A percentile compares a stretch with the other conserved stretches of the same genome.
Evolutionary conservation across 2,113 vertebrate genomes (phyloP).

Genomic region (Dinomys branickii): DNA sequence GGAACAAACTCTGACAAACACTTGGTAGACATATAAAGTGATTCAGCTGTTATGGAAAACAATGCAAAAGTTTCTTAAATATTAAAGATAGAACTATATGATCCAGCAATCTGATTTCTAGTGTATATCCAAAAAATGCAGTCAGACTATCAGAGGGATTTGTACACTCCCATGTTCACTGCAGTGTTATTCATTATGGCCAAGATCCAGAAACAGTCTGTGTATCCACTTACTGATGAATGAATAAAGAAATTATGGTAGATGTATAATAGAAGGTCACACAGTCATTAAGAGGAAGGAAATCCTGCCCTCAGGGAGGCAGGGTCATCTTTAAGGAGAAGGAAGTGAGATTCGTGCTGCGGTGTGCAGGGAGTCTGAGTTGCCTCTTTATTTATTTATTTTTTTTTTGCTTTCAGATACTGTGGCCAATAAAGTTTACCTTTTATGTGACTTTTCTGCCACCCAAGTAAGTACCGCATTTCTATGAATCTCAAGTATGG

Average conservation of each 20-base stretch:
- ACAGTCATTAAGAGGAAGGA: background rate
- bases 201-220: background rate
- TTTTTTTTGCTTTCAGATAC: slow-evolving; percentile 69
- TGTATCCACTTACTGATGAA: background rate
- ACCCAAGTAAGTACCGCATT: slow-evolving; percentile 59
- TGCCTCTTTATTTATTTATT: no score
- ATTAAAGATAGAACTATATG: background rate
- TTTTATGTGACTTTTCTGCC: slow-evolving; percentile 72
- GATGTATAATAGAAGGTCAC: background rate
- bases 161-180: background rate
- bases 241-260: background rate
- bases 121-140: no score
- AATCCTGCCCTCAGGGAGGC: background rate
- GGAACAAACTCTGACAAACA: background rate
- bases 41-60: background rate
- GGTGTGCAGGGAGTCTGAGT: background rate
- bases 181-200: background rate
- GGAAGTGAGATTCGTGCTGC: no score
- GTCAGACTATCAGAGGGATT: background rate
- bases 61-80: background rate
- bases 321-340: background rate
- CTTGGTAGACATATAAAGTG: background rate
- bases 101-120: background rate
- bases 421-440: slow-evolving; percentile 37
- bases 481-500: background rate